Conservation (phyloP, 92 coral and sea anemone species). For the Pocillopora meandrina region DNA sequence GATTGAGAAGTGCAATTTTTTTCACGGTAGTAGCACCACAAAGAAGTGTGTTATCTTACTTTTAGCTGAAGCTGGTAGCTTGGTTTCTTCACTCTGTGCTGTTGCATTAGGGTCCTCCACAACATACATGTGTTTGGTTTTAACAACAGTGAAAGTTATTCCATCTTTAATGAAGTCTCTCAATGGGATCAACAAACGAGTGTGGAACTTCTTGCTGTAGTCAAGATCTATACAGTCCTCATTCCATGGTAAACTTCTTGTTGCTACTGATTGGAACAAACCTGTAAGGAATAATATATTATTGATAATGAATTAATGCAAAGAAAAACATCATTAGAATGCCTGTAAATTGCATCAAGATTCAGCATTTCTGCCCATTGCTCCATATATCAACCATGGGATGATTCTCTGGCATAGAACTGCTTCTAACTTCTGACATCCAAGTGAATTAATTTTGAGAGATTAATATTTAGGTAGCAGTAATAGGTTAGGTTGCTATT, state of each 20-base stretch:
- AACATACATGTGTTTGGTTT: constrained; percentile 88
- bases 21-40: too few relatives aligned
- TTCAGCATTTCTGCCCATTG: too few relatives aligned
- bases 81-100: constrained; percentile 37
- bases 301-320: background rate
- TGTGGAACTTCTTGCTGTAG: constrained; percentile 72
- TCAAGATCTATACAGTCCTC: constrained; percentile 79
- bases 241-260: constrained; percentile 79
- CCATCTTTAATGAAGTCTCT: constrained; percentile 80
- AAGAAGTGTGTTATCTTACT: constrained; percentile 19
- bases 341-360: background rate
- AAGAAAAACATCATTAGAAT: background rate
- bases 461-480: too few relatives aligned
- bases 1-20: too few relatives aligned
- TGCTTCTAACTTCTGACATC: too few relatives aligned
- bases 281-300: constrained; percentile 25
- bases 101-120: constrained; percentile 86
- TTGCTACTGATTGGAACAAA: constrained; percentile 55
- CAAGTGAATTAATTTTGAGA: too few relatives aligned
- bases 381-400: too few relatives aligned
- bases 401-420: too few relatives aligned
- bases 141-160: constrained; percentile 74
- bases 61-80: constrained; percentile 43
- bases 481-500: too few relatives aligned
- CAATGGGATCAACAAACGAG: constrained; percentile 58